Base-by-base conservation (phyloP, 23 tunicate genomes). In the Halocynthia aurantium region DNA sequence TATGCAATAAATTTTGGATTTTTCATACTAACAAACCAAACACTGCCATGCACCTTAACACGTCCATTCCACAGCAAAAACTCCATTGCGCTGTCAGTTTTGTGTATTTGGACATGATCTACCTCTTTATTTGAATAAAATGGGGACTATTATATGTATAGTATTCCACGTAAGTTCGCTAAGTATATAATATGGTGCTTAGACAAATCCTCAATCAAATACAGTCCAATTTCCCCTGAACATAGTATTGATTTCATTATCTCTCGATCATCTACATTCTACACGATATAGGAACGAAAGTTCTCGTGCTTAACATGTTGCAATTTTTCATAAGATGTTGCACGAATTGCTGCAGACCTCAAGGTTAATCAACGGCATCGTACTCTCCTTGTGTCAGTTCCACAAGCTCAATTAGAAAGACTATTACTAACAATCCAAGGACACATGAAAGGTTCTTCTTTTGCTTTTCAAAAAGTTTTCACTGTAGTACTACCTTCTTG, bases 361-460 rank as follows among this genome's bases (percentile, higher is more conserved):
- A 90, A 90, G 53, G 73, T 50, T 8, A 90, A 84, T 53, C 96
- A 84, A 54, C 55, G 96, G 55, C 96, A 90, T 55, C 66, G 83
- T 57, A 80, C 84, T 6, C 67, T 90, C 67, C 58, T 90, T 20
- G 62, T 57, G 6, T 77, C 88, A 55, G 76, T 90, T 6, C 76
- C 96, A 44, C 81, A 55, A 51, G 55, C 87, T 7, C 89, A 90
- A 52, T 61, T 90, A 10, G 96, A 90, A 76, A 90, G 83, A 63
- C 68, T 84, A 76, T 69, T 90, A 7, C 67, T 84, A 54, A 76
- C 81, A 7, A 81, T 90, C 19, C 89, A 90, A 81, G 80, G 69
- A 15, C 77, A 76, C 73, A 61, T 90, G 86, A 84, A 90, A 69
- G 96, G 96, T 60, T 15, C n/a, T 70, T 15, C 13, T 72, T 10